These are phyloP conservation scores for Alectura lathami DNA, from an alignment of 2,113 vertebrate species.

Conservation along the genomic window DNA sequence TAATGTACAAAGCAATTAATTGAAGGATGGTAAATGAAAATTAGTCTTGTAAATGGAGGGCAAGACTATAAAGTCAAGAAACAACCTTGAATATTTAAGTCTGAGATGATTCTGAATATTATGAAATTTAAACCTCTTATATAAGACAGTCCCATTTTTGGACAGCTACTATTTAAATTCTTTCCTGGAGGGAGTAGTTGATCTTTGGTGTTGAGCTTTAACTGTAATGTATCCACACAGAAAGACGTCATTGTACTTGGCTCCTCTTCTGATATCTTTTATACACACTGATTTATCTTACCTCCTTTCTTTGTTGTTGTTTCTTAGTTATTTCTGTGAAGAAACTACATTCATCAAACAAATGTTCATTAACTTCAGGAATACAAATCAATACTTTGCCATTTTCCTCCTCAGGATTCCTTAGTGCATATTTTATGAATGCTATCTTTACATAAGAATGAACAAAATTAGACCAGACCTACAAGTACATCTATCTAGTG, in stretches of 20 bases:
- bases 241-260: background rate
- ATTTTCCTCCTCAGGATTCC: background rate
- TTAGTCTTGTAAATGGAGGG: background rate
- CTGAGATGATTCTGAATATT: background rate
- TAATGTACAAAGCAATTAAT: background rate
- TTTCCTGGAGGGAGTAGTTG: background rate
- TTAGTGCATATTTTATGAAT: background rate
- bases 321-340: background rate
- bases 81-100: background rate
- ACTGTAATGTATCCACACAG: background rate
- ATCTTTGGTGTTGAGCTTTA: slow-evolving; percentile 5
- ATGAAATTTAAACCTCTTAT: background rate
- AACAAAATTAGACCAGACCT: background rate
- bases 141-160: background rate
- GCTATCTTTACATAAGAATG: background rate
- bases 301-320: background rate
- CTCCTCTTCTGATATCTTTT: background rate
- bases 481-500: background rate
- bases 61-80: background rate
- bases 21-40: background rate
- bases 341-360: background rate
- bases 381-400: background rate
- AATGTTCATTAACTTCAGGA: background rate
- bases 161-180: background rate
- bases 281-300: background rate